phyloP scores from a whole-genome alignment of 2,888 invertebrate species.

The Meiosimyza platycephala region DNA sequence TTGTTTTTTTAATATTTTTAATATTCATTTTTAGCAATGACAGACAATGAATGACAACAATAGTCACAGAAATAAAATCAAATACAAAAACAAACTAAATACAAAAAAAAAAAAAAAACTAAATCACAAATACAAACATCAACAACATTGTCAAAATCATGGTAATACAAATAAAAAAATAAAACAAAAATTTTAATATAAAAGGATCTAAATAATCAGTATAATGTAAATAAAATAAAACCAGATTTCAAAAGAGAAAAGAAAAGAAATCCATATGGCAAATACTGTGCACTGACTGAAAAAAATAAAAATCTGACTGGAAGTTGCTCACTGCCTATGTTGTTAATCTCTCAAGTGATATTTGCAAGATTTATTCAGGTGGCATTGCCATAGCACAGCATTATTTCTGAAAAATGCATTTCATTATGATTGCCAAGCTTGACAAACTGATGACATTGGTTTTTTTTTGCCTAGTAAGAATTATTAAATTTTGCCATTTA shows the following conservation, averaged over 20 bases:
- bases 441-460: too few relatives aligned
- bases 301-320: too few relatives aligned
- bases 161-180: constrained; percentile 32
- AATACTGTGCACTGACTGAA: too few relatives aligned
- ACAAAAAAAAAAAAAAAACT: too few relatives aligned
- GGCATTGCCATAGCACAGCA: too few relatives aligned
- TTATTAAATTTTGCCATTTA: too few relatives aligned
- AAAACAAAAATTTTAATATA: constrained; percentile 30
- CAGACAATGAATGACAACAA: constrained; percentile 28
- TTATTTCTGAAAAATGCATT: too few relatives aligned
- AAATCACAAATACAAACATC: constrained; percentile 21
- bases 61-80: not conserved
- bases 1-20: constrained; percentile 35
- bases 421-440: too few relatives aligned
- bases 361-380: constrained; percentile 31
- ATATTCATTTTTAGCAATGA: constrained; percentile 24
- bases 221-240: constrained; percentile 42
- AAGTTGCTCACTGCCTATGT: constrained; percentile 52
- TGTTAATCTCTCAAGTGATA: constrained; percentile 64
- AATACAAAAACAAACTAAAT: not conserved
- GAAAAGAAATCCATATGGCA: too few relatives aligned
- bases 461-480: too few relatives aligned
- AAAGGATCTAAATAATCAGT: constrained; percentile 40
- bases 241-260: constrained; percentile 27
- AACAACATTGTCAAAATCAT: constrained; percentile 34